Evolutionary conservation across 2,888 invertebrate genomes (phyloP).

Genomic region (Galerucella calmariensis): DNA sequence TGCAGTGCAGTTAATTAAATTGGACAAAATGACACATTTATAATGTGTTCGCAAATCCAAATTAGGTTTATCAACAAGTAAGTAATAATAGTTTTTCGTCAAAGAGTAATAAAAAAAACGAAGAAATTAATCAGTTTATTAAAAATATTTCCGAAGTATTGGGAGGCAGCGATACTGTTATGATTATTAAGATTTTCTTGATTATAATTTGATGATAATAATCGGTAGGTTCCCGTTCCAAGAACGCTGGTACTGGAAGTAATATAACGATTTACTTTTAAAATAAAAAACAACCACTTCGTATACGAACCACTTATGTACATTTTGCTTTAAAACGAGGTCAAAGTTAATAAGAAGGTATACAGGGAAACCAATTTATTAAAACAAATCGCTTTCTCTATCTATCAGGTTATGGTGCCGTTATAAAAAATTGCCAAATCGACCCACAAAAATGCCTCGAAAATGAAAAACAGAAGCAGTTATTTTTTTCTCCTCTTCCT

Average conservation of each 20-base stretch:
- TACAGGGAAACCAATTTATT: neutral
- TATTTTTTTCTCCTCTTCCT: too few relatives aligned
- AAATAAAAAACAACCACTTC: neutral
- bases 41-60: neutral
- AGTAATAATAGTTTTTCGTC: too few relatives aligned
- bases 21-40: too few relatives aligned
- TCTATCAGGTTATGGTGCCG: too few relatives aligned
- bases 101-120: neutral
- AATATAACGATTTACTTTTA: slow-evolving; percentile 1
- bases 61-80: neutral
- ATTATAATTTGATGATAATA: slow-evolving; percentile 4
- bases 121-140: neutral
- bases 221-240: slow-evolving; percentile 1
- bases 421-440: neutral
- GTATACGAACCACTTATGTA: neutral
- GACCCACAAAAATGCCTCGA: too few relatives aligned
- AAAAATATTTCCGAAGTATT: neutral
- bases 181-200: slow-evolving; percentile 1
- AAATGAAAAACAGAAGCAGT: too few relatives aligned
- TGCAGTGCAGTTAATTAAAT: too few relatives aligned
- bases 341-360: neutral
- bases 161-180: neutral
- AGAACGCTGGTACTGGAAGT: neutral
- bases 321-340: neutral
- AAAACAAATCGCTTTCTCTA: too few relatives aligned